A percentile compares a stretch with the other conserved stretches of the same genome.
phyloP scores from a whole-genome alignment of 2,888 invertebrate species.

The Zonitis immaculata region DNA sequence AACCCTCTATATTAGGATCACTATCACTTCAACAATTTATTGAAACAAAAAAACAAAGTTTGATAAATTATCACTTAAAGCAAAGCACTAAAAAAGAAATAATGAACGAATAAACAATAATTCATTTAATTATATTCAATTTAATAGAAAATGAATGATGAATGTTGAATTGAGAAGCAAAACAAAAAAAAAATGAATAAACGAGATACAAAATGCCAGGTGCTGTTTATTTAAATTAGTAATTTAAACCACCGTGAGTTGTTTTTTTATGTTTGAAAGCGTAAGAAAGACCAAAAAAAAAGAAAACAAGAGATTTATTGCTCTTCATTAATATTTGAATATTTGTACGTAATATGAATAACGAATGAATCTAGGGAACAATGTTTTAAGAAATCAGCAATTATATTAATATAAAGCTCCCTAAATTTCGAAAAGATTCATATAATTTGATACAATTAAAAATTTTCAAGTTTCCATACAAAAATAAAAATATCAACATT shows the following conservation, averaged over 20 bases:
- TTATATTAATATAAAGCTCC: conserved; percentile 17
- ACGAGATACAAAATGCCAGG: neutral
- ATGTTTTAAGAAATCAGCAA: conserved; percentile 20
- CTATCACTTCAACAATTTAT: neutral
- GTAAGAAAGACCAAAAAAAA: conserved; percentile 11
- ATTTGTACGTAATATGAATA: conserved; percentile 20
- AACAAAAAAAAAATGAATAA: neutral
- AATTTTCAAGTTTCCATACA: too few relatives aligned
- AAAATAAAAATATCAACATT: too few relatives aligned
- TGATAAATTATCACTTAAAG: neutral
- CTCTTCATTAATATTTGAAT: conserved; percentile 22
- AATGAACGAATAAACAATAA: too few relatives aligned
- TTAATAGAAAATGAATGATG: too few relatives aligned
- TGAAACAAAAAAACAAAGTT: neutral
- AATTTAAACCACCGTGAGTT: conserved; percentile 13
- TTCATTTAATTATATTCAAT: too few relatives aligned
- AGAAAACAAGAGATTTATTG: conserved; percentile 20
- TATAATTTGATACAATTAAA: conserved; percentile 19
- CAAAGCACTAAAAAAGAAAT: too few relatives aligned
- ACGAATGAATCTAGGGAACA: conserved; percentile 18
- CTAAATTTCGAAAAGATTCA: conserved; percentile 16
- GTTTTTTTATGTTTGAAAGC: conserved; percentile 15
- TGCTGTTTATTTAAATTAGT: conserved; percentile 19
- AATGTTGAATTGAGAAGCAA: too few relatives aligned
- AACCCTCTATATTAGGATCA: conserved; percentile 3